Conservation (phyloP, 2,113 vertebrate genomes). For the Globicephala melas region DNA sequence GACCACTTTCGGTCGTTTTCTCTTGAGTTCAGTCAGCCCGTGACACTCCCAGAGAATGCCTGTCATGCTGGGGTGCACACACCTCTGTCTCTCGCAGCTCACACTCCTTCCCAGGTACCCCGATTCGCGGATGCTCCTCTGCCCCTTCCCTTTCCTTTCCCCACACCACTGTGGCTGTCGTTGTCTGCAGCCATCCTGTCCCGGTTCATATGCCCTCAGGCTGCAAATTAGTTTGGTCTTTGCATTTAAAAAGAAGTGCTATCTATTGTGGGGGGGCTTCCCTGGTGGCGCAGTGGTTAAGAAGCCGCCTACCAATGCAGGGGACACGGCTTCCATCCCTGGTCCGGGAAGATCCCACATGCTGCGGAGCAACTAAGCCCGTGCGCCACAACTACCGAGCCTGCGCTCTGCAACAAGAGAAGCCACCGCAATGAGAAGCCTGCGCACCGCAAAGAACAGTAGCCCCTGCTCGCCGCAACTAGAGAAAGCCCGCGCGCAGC, state of each 20-base stretch:
- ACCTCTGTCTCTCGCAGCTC: not conserved
- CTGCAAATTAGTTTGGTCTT: conserved; percentile 17
- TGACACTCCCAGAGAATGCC: not conserved
- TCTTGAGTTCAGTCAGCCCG: not conserved
- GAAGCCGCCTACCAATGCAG: too few relatives aligned
- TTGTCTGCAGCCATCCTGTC: not conserved
- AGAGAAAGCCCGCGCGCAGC: too few relatives aligned
- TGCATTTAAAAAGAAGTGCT: not conserved
- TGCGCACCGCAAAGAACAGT: too few relatives aligned
- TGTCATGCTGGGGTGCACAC: not conserved
- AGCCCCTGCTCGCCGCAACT: too few relatives aligned
- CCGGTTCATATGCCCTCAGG: not conserved
- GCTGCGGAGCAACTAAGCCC: too few relatives aligned
- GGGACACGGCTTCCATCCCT: too few relatives aligned
- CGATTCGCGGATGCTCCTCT: not conserved
- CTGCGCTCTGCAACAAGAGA: too few relatives aligned
- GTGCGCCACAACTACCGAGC: too few relatives aligned
- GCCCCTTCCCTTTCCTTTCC: not conserved
- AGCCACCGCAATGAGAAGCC: too few relatives aligned
- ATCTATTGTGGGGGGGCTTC: not conserved
- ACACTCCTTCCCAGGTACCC: not conserved
- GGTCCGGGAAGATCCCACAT: too few relatives aligned
- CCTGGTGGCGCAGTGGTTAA: too few relatives aligned
- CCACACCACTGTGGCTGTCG: rapidly evolving
- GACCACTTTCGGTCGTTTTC: not conserved